These are phyloP conservation scores for Cyrtorhinus lividipennis DNA, from an alignment of 1,140 invertebrate genomes.

Conservation along the genomic window DNA sequence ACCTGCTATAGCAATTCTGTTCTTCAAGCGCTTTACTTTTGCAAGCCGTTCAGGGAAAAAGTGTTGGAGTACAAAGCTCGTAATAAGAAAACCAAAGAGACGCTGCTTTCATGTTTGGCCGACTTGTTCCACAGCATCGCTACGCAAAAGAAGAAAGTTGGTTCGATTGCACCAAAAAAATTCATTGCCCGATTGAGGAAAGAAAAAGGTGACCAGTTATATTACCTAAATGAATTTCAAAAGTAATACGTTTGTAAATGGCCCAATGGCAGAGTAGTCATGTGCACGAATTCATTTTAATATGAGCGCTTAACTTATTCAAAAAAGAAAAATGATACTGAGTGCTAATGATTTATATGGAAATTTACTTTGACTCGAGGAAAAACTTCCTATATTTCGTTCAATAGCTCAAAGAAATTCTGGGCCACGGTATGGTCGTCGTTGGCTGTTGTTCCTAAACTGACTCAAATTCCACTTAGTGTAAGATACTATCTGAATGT, in stretches of 20 bases:
- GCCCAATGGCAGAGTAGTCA: no score
- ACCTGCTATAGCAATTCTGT: slow-evolving; percentile 99
- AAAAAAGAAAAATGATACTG: no score
- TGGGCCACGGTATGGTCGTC: no score
- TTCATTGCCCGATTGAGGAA: slow-evolving; percentile 96
- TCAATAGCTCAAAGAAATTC: no score
- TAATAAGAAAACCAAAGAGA: slow-evolving; percentile 96
- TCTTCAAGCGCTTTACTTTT: slow-evolving; percentile 97
- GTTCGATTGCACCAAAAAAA: slow-evolving; percentile 98
- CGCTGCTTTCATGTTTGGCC: slow-evolving; percentile 89
- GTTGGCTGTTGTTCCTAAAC: no score
- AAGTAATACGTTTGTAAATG: slow-evolving; percentile 21
- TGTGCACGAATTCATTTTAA: no score
- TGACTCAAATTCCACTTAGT: no score
- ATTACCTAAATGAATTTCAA: not conserved
- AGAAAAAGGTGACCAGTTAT: slow-evolving; percentile 93
- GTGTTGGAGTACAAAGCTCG: slow-evolving; percentile 97
- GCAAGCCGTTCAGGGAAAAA: slow-evolving; percentile 95
- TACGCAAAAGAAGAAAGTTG: slow-evolving; percentile 98
- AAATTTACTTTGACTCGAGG: no score
- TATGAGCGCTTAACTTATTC: no score
- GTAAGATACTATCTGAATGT: no score
- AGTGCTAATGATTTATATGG: no score
- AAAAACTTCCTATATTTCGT: no score
- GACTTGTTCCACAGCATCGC: slow-evolving; percentile 98